phyloP scores from a whole-genome alignment of 2,113 vertebrate species.

The Prionailurus bengalensis region DNA sequence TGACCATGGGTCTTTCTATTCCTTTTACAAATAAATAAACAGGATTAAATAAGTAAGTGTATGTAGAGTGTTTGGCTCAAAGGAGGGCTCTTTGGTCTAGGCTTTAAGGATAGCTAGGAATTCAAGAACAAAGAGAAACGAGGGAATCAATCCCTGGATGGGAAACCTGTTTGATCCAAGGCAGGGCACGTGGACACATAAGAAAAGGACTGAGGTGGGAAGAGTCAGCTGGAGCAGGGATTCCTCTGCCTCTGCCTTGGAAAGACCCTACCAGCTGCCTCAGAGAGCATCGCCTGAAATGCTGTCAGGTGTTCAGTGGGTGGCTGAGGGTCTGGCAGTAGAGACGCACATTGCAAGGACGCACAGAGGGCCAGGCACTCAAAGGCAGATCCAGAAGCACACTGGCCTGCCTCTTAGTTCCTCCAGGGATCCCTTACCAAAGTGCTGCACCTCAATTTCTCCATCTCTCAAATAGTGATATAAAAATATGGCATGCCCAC shows the following conservation, averaged over 20 bases:
- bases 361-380: neutral
- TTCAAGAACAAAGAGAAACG: neutral
- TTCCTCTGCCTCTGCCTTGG: accelerated
- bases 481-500: neutral
- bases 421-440: neutral
- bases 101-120: neutral
- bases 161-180: neutral
- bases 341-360: neutral
- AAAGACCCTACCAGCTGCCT: neutral
- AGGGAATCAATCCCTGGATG: neutral
- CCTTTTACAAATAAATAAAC: neutral
- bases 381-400: neutral
- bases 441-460: neutral
- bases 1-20: neutral
- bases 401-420: neutral
- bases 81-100: neutral
- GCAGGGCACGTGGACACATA: neutral
- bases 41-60: neutral
- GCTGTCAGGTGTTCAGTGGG: neutral
- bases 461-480: conserved; percentile 29
- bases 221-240: neutral
- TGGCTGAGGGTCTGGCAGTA: neutral
- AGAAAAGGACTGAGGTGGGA: neutral
- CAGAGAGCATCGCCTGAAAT: neutral
- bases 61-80: neutral